These are phyloP conservation scores for Heteromyza rotundicornis DNA, from an alignment of 2,888 invertebrate species.

Conservation along the genomic window DNA sequence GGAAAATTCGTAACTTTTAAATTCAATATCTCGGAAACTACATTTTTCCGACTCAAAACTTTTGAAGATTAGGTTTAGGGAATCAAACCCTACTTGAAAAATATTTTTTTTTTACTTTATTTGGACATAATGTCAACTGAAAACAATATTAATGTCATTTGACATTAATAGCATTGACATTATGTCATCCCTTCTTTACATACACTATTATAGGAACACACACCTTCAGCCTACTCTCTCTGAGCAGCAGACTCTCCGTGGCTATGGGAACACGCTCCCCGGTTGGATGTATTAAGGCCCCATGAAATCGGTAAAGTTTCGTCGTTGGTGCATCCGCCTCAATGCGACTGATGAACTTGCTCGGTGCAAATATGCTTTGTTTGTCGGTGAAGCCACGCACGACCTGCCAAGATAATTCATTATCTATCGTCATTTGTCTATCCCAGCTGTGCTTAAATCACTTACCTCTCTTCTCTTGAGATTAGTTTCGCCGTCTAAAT, in stretches of 20 bases:
- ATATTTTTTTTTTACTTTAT: too few relatives aligned
- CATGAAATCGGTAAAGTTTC: constrained; percentile 93
- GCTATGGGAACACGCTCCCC: constrained; percentile 81
- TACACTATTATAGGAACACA: too few relatives aligned
- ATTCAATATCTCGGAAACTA: too few relatives aligned
- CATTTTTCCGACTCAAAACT: too few relatives aligned
- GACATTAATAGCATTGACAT: too few relatives aligned
- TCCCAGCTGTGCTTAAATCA: too few relatives aligned
- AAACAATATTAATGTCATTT: too few relatives aligned
- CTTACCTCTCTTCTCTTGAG: constrained; percentile 86
- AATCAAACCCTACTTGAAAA: too few relatives aligned
- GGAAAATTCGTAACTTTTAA: too few relatives aligned
- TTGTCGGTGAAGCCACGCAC: constrained; percentile 63
- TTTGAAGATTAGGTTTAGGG: too few relatives aligned
- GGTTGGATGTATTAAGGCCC: constrained; percentile 81
- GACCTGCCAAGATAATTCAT: constrained; percentile 47
- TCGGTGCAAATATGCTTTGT: constrained; percentile 77
- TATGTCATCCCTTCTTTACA: too few relatives aligned
- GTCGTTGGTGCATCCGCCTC: constrained; percentile 96
- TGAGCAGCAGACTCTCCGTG: constrained; percentile 88
- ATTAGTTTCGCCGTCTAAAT: constrained; percentile 96
- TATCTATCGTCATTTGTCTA: background rate
- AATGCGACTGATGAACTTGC: constrained; percentile 81
- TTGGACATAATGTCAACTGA: too few relatives aligned
- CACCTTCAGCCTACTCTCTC: constrained; percentile 85